Conservation (phyloP, 2,797 vertebrate species). For the Chelon labrosus region DNA sequence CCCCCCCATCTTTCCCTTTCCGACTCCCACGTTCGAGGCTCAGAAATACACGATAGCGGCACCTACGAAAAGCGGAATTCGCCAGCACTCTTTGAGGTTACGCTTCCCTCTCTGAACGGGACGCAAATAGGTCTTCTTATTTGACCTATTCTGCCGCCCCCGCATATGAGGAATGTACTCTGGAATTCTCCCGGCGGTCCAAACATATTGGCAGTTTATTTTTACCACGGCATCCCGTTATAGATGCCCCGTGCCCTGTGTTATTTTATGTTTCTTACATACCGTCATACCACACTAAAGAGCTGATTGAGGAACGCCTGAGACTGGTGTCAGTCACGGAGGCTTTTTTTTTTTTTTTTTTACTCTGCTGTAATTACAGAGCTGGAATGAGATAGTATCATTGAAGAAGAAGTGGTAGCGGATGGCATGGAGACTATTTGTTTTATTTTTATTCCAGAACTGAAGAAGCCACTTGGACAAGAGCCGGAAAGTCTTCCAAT, state of each 20-base stretch:
- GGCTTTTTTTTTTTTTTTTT: slow-evolving; percentile 10
- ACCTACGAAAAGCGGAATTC: slow-evolving; percentile 4
- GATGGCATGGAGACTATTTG: slow-evolving; percentile 2
- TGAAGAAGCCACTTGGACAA: not conserved
- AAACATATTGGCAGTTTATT: slow-evolving; percentile 82
- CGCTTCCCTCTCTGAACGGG: slow-evolving; percentile 46
- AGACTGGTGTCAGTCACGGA: slow-evolving; percentile 30
- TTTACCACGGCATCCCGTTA: slow-evolving; percentile 75
- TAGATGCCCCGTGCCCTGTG: slow-evolving; percentile 65
- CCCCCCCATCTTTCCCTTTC: not conserved
- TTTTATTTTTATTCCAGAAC: not conserved
- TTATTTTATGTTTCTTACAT: slow-evolving; percentile 71
- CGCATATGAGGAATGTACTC: slow-evolving; percentile 77
- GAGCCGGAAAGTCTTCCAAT: no score
- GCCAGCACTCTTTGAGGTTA: slow-evolving; percentile 24
- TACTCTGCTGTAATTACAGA: slow-evolving; percentile 53
- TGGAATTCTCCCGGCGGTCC: slow-evolving; percentile 77
- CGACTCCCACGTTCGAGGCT: not conserved
- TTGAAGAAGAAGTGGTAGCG: not conserved
- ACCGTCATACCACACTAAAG: slow-evolving; percentile 54
- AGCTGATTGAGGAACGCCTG: slow-evolving; percentile 58
- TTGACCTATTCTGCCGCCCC: slow-evolving; percentile 65
- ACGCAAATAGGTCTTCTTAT: slow-evolving; percentile 77
- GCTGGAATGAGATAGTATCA: slow-evolving; percentile 16
- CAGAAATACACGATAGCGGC: not conserved